Evolutionary conservation across 2,797 vertebrate genomes (phyloP), one percentile per base, ranked within the genome.

Genomic region (Coregonus ussuriensis): DNA sequence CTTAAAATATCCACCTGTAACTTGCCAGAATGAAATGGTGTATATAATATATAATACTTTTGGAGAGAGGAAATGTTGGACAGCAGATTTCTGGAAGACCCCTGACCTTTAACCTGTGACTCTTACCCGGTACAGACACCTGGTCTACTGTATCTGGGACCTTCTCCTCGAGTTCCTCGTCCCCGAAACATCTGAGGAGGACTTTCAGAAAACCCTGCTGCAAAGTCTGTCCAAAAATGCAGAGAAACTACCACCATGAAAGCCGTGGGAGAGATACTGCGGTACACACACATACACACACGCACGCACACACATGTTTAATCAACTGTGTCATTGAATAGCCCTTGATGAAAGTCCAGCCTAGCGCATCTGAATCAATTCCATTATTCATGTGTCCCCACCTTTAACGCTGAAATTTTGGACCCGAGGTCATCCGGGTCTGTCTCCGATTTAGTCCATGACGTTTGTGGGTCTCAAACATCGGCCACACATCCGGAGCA

Each of bases 91-190:
- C 25, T 31, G 29, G 51, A 6, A 53, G 25, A 53, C 21, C 13
- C 54, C 21, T 74, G 59, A 77, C 13, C 31, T 65, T 37, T 76
- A 41, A 41, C 65, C 62, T 72, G 14, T 82, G 70, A 77, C 72
- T 79, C 47, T 71, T 21, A 3, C 29, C 52, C 25, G 56, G 21
- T 13, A 37, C 88, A 98, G 97, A 89, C 96, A 99, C 86, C 93
- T 99, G 87, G 93, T 98, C 88, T 98, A 95, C 92, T 95, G 94
- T 86, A 86, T 98, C 53, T 94, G 95, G 86, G 97, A 99, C 82
- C 89, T 97, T 82, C 93, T 99, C 66, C 87, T 98, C 87, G 97
- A 97, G 87, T 95, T 96, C 86, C 87, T 99, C 89, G 91, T 97
- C 82, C 95, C 97, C 78, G 94, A 95, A 82, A 85, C 86, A 59